Evolutionary conservation across 2,797 vertebrate species (phyloP).

Genomic region (Alfaro cultratus): DNA sequence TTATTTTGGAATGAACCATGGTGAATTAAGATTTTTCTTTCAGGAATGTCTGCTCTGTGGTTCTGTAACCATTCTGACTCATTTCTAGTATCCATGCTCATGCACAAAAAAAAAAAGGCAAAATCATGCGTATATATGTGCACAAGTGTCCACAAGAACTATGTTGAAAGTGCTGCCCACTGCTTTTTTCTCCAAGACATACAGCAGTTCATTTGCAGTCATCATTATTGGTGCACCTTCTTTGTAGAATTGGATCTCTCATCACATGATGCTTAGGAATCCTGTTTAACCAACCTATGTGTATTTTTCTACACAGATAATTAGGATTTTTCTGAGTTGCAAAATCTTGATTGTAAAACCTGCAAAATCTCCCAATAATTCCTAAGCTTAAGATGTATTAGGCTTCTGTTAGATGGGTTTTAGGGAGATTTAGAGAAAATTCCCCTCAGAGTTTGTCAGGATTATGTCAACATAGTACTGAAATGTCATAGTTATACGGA

Average conservation of each 20-base stretch:
- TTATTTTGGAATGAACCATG: conserved; percentile 72
- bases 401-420: conserved; percentile 7
- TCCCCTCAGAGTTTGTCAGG: background rate
- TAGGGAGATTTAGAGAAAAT: background rate
- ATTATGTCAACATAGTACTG: conserved; percentile 3
- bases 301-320: background rate
- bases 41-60: conserved; percentile 66
- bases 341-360: conserved; percentile 19
- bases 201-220: conserved; percentile 43
- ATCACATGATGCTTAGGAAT: conserved; percentile 47
- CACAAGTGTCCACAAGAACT: conserved; percentile 53
- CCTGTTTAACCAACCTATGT: background rate
- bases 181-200: conserved; percentile 25
- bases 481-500: background rate
- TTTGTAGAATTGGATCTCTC: conserved; percentile 48
- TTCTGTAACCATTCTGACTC: conserved; percentile 72
- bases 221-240: conserved; percentile 49
- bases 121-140: conserved; percentile 61
- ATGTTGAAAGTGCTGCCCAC: conserved; percentile 44
- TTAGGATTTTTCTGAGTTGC: conserved; percentile 15
- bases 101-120: conserved; percentile 49
- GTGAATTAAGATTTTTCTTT: conserved; percentile 56
- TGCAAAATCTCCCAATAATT: conserved; percentile 10
- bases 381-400: conserved; percentile 9
- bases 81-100: conserved; percentile 79